Evolutionary conservation across 2,113 vertebrate genomes (phyloP).

Genomic region (Microcebus griseorufus): DNA sequence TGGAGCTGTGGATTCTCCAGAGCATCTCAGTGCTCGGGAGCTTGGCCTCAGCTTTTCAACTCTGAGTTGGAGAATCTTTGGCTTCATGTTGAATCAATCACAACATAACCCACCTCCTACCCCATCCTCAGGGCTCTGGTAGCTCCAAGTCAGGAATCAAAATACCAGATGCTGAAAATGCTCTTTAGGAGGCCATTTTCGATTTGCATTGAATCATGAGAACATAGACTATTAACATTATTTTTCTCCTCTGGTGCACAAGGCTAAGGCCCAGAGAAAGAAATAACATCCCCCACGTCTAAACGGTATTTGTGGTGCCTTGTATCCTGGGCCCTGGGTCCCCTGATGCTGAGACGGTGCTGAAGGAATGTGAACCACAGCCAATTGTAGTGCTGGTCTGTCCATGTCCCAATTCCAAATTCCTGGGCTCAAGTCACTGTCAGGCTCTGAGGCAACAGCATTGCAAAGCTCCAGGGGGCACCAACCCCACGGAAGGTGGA

Average conservation of each 20-base stretch:
- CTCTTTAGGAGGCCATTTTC: background rate
- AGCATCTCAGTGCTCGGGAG: background rate
- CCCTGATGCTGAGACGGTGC: background rate
- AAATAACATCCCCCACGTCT: background rate
- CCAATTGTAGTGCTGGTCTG: background rate
- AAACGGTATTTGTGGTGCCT: background rate
- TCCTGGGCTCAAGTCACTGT: background rate
- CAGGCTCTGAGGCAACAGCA: background rate
- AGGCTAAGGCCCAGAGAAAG: background rate
- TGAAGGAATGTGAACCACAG: background rate
- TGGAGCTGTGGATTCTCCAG: fast-evolving
- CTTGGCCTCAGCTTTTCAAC: background rate
- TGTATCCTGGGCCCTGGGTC: background rate
- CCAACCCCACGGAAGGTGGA: background rate
- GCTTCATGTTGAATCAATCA: background rate
- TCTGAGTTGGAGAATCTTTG: background rate
- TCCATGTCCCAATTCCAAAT: background rate
- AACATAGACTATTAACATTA: background rate
- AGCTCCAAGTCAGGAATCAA: background rate
- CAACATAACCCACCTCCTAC: background rate
- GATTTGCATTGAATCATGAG: background rate
- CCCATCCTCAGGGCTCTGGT: background rate
- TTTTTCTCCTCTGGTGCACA: background rate
- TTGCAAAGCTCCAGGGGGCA: background rate
- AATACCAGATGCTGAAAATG: background rate